Evolutionary conservation across 2,888 invertebrate genomes (phyloP), one percentile per base, ranked within the genome.

Genomic region (Cerceris ruficornis): DNA sequence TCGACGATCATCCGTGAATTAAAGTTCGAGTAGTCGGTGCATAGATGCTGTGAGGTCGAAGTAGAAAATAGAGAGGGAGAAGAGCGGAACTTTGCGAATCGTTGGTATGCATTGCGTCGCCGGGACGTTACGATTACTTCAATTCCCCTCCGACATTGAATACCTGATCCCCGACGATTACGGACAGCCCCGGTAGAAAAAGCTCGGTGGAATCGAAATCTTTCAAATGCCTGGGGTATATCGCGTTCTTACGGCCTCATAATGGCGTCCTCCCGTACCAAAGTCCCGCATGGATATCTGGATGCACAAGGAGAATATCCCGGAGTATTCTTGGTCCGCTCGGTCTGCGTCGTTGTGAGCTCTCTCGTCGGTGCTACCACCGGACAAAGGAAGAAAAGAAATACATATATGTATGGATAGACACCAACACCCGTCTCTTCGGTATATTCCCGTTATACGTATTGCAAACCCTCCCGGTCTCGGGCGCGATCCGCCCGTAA

Each of bases 401-500:
- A 59, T 8, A 9, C 15, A 39, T 14, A 39, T 46, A 58, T 46
- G 57, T 49, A 46, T 15, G 41, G 15, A 54, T 41, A 28, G 11
- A 8, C 11, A n/a, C 46, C 15, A 7, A n/a, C 42, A 28, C 15
- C 41, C 13, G 13, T 15, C 50, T 57, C 15, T 42, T 9, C 57
- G 7, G 43, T 15, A 11, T 17, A 8, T 49, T 49, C 50, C 52
- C 49, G 60, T 75, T 57, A 28, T 69, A 46, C 49, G 77, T 57
- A 62, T 68, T 57, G 54, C 70, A 66, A 60, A 64, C 68, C 46
- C 80, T 46, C 8, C 43, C 17, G 46, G 41, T 57, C 17, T 50
- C 61, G n/a, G 57, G 76, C 52, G 79, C 65, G 81, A 83, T 81
- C 76, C 76, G 57, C 65, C 65, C 54, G 60, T 71, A 80, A 81